A percentile compares a stretch with the other conserved stretches of the same genome.
phyloP scores from a whole-genome alignment of 2,888 invertebrate species.

The Lathronympha strigana region DNA sequence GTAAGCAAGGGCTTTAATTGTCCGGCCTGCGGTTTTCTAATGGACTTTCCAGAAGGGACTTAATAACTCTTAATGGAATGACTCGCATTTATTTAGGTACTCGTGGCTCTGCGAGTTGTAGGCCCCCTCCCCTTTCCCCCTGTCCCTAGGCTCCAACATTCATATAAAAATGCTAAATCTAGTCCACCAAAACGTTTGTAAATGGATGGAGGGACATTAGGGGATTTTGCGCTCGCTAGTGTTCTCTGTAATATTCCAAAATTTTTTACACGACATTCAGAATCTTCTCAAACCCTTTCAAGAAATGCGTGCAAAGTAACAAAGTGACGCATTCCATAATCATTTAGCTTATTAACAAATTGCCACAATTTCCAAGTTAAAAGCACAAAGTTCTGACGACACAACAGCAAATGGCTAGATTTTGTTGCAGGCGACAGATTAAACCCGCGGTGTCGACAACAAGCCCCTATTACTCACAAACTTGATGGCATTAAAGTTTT shows the following conservation, averaged over 20 bases:
- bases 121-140: too few species aligned
- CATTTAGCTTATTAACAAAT: slow-evolving; percentile 46
- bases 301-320: neutral
- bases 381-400: slow-evolving; percentile 53
- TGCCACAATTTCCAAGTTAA: slow-evolving; percentile 55
- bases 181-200: too few species aligned
- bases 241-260: too few species aligned
- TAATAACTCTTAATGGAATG: slow-evolving; percentile 19
- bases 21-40: slow-evolving; percentile 23
- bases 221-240: too few species aligned
- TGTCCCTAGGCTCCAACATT: neutral
- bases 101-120: too few species aligned
- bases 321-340: slow-evolving; percentile 10
- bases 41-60: slow-evolving; percentile 20
- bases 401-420: slow-evolving; percentile 60
- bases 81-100: neutral
- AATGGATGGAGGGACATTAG: too few species aligned
- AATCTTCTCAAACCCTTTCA: neutral
- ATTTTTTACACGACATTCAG: neutral
- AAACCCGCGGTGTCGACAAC: slow-evolving; percentile 59
- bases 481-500: slow-evolving; percentile 70
- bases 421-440: slow-evolving; percentile 62
- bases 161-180: too few species aligned
- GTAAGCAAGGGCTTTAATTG: slow-evolving; percentile 26
- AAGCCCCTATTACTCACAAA: slow-evolving; percentile 69